A percentile compares a stretch with the other conserved stretches of the same genome.
Conservation (phyloP, 1,140 invertebrate genomes). For the Rhizoglyphus robini region DNA sequence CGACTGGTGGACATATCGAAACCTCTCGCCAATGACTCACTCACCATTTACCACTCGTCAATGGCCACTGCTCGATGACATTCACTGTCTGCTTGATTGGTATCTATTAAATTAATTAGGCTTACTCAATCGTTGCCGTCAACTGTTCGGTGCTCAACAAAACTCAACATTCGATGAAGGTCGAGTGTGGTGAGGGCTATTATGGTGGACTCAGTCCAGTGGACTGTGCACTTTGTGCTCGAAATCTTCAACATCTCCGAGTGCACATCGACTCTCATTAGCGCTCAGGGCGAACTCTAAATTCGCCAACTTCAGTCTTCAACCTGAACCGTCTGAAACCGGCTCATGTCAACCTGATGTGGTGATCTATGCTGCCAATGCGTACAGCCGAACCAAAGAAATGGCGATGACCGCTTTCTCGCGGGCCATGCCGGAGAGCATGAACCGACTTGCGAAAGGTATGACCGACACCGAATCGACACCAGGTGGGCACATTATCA, state of each 20-base stretch:
- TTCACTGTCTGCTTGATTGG: no score
- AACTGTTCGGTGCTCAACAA: slow-evolving; percentile 80
- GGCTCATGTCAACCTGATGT: slow-evolving; percentile 58
- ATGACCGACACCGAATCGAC: neutral
- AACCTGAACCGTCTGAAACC: slow-evolving; percentile 51
- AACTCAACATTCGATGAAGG: slow-evolving; percentile 58
- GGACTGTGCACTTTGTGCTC: slow-evolving; percentile 58
- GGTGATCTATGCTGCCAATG: slow-evolving; percentile 66
- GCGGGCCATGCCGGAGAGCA: slow-evolving; percentile 35
- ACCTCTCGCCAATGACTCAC: no score
- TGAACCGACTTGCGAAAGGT: slow-evolving; percentile 17
- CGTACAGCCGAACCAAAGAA: slow-evolving; percentile 66
- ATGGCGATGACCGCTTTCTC: slow-evolving; percentile 66
- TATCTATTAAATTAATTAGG: slow-evolving; percentile 22
- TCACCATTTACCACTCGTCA: no score
- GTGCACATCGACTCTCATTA: slow-evolving; percentile 34
- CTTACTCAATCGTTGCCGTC: slow-evolving; percentile 27
- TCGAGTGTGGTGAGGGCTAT: slow-evolving; percentile 65
- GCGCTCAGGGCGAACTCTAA: slow-evolving; percentile 43
- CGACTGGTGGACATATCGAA: no score
- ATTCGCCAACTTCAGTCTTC: slow-evolving; percentile 38
- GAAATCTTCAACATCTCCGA: slow-evolving; percentile 51
- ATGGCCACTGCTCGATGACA: no score
- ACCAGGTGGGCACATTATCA: neutral
- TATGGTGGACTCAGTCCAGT: slow-evolving; percentile 75